These are phyloP conservation scores for Numida meleagris DNA, from an alignment of 2,113 vertebrate species.

Conservation along the genomic window DNA sequence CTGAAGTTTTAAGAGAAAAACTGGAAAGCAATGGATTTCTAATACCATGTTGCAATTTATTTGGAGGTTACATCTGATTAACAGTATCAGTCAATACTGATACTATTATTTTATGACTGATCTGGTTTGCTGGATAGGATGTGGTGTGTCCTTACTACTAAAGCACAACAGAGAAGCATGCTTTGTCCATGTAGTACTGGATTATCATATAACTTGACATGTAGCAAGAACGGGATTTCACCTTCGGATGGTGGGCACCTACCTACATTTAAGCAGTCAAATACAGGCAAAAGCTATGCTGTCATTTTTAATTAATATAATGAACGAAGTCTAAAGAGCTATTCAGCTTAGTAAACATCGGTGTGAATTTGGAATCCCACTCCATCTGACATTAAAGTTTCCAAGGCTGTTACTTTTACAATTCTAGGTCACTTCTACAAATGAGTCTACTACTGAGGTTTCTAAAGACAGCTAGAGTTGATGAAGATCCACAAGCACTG, in stretches of 20 bases:
- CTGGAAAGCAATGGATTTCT: neutral
- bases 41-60: neutral
- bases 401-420: neutral
- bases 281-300: neutral
- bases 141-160: neutral
- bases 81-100: neutral
- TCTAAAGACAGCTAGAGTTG: neutral
- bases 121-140: neutral
- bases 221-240: neutral
- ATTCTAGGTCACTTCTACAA: neutral
- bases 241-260: neutral
- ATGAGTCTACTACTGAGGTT: neutral
- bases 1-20: neutral
- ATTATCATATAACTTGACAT: neutral
- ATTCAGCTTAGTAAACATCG: neutral
- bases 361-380: neutral
- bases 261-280: neutral
- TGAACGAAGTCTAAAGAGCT: neutral
- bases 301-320: neutral
- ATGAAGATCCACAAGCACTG: neutral
- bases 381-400: neutral
- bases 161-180: neutral
- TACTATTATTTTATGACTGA: neutral
- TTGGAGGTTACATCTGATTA: neutral
- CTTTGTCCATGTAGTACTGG: neutral